Evolutionary conservation across 2,888 invertebrate genomes (phyloP).

Genomic region (Drosophila colorata): DNA sequence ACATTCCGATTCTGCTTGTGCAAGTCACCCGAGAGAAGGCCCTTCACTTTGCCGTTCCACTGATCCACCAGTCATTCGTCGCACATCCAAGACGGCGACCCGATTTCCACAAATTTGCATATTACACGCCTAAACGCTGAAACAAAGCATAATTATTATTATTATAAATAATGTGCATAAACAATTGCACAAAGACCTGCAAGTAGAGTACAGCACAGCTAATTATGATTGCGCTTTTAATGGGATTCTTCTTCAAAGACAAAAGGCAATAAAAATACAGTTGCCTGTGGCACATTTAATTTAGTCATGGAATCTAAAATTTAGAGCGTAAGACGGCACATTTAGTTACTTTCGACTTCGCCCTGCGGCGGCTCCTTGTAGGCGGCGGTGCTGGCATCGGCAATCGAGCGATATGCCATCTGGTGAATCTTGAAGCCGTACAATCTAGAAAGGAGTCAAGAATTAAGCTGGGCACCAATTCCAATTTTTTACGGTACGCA

Average conservation of each 20-base stretch:
- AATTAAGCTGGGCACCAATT: too few relatives aligned
- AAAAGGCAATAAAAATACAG: conserved; percentile 4
- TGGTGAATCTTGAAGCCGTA: conserved; percentile 71
- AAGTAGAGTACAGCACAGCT: conserved; percentile 71
- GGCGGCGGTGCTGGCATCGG: not conserved
- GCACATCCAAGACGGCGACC: conserved; percentile 48
- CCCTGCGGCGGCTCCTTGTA: conserved; percentile 19
- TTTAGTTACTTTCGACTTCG: conserved; percentile 38
- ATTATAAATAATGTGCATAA: conserved; percentile 29
- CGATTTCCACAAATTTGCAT: conserved; percentile 74
- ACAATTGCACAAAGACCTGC: conserved; percentile 26
- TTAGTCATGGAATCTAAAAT: conserved; percentile 21
- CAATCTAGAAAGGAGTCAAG: conserved; percentile 28
- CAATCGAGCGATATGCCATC: conserved; percentile 33
- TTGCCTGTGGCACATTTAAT: conserved; percentile 22
- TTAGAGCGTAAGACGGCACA: not conserved
- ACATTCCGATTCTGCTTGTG: conserved; percentile 22
- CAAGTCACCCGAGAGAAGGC: conserved; percentile 31
- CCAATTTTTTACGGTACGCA: conserved; percentile 85
- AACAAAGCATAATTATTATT: conserved; percentile 44
- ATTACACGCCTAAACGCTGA: conserved; percentile 55
- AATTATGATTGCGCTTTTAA: conserved; percentile 63
- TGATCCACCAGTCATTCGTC: not conserved
- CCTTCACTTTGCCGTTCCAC: conserved; percentile 45
- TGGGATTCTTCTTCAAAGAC: conserved; percentile 27